Base-by-base conservation (phyloP, 2,797 vertebrate genomes). In the Tarsius wallacei region DNA sequence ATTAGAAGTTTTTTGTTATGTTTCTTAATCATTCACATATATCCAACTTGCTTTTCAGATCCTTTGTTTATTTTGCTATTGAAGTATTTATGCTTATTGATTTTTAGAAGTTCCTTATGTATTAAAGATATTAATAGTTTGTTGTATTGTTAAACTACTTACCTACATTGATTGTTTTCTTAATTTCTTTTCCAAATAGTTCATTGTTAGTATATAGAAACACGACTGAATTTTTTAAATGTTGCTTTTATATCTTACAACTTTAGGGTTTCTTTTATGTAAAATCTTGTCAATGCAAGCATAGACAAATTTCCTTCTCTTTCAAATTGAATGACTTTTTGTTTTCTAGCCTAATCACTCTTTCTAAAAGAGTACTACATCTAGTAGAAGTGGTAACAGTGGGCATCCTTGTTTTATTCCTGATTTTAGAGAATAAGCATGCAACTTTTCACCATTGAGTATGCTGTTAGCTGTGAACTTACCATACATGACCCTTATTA, bases 1-100 rank as follows among this genome's bases (percentile, higher is more conserved):
- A 73, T 64, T 51, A 64, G 36, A 95, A 59, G 19, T 59, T 85
- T 94, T 42, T 33, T 66, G 51, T 74, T 68, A 36, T 55, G 19
- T 84, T 89, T 84, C 36, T 82, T 77, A n/a, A 78, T 68, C 36
- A 31, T 81, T 91, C 74, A 71, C 31, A 33, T 57, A 80, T 66
- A 85, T 81, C 81, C 73, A 90, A 85, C 53, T 81, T 59, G 12
- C 13, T 88, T 28, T 93, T 91, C 53, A 74, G 11, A 61, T 80
- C 19, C 9, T 92, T 51, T 53, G 47, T 49, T 77, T 82, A 59
- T 57, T 82, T 92, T 64, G 19, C 31, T 93, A 24, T 77, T 76
- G 24, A 55, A 84, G 10, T 81, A 36, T 47, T 96, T 15, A n/a
- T 42, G 33, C 28, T 49, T 89, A 51, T 42, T 55, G 22, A 61